phyloP scores from a whole-genome alignment of 2,797 vertebrate genomes.

The Melanotaenia boesemani region DNA sequence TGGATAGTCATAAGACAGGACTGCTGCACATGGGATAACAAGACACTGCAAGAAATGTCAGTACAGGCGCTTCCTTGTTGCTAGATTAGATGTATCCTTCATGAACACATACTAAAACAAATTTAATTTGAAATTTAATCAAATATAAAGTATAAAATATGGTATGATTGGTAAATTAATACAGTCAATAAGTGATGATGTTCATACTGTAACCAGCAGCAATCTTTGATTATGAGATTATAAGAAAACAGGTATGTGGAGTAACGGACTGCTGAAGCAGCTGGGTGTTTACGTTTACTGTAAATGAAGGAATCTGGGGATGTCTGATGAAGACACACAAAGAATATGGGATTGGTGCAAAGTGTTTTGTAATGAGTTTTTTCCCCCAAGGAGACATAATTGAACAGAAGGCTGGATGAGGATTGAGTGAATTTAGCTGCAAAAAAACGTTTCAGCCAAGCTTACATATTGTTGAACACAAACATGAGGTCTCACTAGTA shows the following conservation, averaged over 20 bases:
- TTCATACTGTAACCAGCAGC: constrained; percentile 1
- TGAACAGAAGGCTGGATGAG: constrained; percentile 40
- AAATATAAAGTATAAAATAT: neutral
- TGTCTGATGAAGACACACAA: constrained; percentile 44
- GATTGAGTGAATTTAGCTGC: neutral
- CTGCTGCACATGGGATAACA: constrained; percentile 10
- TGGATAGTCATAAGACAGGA: constrained; percentile 1
- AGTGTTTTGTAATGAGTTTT: constrained; percentile 70
- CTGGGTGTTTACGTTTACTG: constrained; percentile 35
- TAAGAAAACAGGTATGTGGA: constrained; percentile 11
- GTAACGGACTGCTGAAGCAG: constrained; percentile 9
- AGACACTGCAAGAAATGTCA: neutral
- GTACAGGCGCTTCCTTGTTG: neutral
- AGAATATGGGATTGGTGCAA: constrained; percentile 49
- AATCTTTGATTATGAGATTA: constrained; percentile 23
- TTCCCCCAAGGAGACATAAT: constrained; percentile 39
- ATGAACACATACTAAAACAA: neutral
- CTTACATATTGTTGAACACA: neutral
- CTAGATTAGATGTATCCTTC: constrained; percentile 2
- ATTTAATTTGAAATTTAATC: neutral
- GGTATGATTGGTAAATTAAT: neutral
- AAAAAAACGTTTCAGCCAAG: neutral
- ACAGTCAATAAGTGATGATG: neutral
- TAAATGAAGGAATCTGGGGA: constrained; percentile 55
- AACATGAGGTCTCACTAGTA: neutral